Evolutionary conservation across 2,888 invertebrate species (phyloP).

Genomic region (Sthenelais limicola): DNA sequence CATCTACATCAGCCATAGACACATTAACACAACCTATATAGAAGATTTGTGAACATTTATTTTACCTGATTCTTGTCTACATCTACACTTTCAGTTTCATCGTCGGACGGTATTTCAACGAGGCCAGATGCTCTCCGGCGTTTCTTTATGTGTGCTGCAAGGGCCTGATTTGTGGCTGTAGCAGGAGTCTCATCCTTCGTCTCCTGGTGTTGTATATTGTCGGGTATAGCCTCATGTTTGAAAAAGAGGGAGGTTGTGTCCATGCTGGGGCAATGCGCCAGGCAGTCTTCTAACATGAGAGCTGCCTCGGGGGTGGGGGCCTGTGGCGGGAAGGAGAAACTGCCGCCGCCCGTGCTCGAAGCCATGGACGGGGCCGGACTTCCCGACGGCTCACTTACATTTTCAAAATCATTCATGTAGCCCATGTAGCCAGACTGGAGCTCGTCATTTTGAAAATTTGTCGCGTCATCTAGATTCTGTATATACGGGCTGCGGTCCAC

Average conservation of each 20-base stretch:
- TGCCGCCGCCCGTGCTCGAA: background rate
- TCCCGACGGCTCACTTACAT: background rate
- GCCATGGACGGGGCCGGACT: constrained; percentile 13
- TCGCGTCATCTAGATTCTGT: too few species aligned
- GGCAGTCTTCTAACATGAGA: constrained; percentile 1
- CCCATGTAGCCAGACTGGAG: too few species aligned
- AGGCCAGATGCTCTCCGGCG: constrained; percentile 13
- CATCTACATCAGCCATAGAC: too few species aligned
- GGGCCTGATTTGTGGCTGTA: constrained; percentile 12
- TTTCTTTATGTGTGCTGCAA: constrained; percentile 14
- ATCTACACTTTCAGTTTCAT: too few species aligned
- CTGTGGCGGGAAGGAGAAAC: constrained; percentile 10
- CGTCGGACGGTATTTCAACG: background rate
- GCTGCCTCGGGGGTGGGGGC: constrained; percentile 23
- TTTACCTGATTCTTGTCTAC: too few species aligned
- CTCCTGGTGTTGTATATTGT: background rate
- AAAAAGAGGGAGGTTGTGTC: background rate
- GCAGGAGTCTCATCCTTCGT: too few species aligned
- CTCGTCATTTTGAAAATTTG: too few species aligned
- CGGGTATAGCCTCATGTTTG: background rate
- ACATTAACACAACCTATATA: too few species aligned
- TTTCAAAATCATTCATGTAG: too few species aligned
- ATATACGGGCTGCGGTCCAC: too few species aligned
- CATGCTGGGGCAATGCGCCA: constrained; percentile 16
- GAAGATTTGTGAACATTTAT: too few species aligned